Evolutionary conservation across 2,797 vertebrate genomes (phyloP), one percentile per base, ranked within the genome.

Genomic region (Microctenopoma stevenorrisi): DNA sequence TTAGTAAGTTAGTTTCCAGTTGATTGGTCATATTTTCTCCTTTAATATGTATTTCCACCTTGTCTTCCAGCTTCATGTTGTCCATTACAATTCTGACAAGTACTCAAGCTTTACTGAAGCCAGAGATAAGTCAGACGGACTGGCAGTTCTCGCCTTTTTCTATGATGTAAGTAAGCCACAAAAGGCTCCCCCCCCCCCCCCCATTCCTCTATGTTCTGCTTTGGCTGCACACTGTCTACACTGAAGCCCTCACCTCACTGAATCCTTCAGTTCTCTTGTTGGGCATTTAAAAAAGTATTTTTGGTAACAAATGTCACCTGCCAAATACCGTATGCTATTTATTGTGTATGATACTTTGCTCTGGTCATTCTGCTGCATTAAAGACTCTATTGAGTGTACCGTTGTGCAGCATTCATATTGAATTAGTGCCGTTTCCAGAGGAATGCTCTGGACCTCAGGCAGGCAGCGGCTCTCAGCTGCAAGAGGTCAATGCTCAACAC

Each of bases 81-180:
- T 99, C 76, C 96, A 97, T 88, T 99, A 96, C 89, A 98, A 98
- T 74, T 94, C 95, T 11, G 94, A 88, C 0, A 95, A 93, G 72
- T 98, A 98, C 81, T 40, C 55, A 0, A 98, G 90, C 86, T 96
- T 95, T n/a, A 76, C 92, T 0, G 88, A 93, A 25, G 98, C 98
- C 74, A 91, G 85, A 77, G 88, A 94, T 60, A 94, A 95, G 37
- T 72, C 91, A 0, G 92, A 96, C 0, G 98, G 97, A 0, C 42
- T 99, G 85, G 96, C 96, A 0, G 96, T 98, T 16, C 89, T 98
- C 0, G 96, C 96, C 9, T 95, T 95, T 84, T 93, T 98, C 14
- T 93, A 95, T 6, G 88, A 89, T 91, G 98, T 98, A 84, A 7
- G 82, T 92, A 74, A 64, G 44, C n/a, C 52, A 18, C 18, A 18